Evolutionary conservation across 2,797 vertebrate genomes (phyloP), one percentile per base, ranked within the genome.

Genomic region (Botia almorhae): DNA sequence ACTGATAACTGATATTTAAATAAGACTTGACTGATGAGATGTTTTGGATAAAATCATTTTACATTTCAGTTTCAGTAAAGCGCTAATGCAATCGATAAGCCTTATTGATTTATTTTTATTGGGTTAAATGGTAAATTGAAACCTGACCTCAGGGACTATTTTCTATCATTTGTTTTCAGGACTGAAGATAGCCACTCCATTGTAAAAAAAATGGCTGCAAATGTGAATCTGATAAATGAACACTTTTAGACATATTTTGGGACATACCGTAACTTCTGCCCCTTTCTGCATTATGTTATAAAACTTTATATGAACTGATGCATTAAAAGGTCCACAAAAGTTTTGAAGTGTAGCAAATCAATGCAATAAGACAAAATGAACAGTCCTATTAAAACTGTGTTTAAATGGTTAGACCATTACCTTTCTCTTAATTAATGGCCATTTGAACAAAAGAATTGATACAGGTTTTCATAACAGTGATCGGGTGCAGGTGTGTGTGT

Each of bases 161-260:
- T 55, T 29, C 39, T 29, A 17, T 69, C 39, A 2, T 64, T 36
- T 51, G 76, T 78, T 78, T 78, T 71, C 43, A 23, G 58, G 56
- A 58, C 76, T 78, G 68, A 70, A 70, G 56, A 78, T 61, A 70
- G 67, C 51, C n/a, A 39, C 43, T 39, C 12, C 10, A 5, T 17
- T 48, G 76, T 26, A 7, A n/a, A 46, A 46, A 68, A n/a, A 76
- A 64, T 65, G 58, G n/a, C 51, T 69, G 69, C 46, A 71, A 77
- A 82, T 78, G 72, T 76, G 74, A 83, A 88, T 85, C 71, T 74
- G 85, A 85, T 85, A 56, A 77, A 81, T 74, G 46, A 83, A 17
- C 64, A 69, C 26, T 81, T 76, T 70, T 17, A 36, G 26, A 53
- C 11, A 11, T 72, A 85, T 79, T 76, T 83, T 76, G 81, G 61